Percentiles rank a stretch among this genome's conserved stretches.
Evolutionary conservation across 2,113 vertebrate species (phyloP).

Genomic region (Spea multiplicata): DNA sequence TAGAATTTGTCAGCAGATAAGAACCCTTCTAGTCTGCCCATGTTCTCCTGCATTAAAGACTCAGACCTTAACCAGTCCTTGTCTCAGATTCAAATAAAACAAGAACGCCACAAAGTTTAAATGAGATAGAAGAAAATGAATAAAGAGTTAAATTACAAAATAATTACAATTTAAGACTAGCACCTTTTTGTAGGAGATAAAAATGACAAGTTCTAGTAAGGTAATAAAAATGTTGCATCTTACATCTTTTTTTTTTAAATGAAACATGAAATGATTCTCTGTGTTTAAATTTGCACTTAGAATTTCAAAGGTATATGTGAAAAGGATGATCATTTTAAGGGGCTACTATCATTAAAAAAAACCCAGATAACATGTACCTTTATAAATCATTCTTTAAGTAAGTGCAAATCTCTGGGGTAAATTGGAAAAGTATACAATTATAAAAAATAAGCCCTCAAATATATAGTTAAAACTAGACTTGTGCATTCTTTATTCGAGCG

Average conservation of each 20-base stretch:
- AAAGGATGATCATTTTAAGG: background rate
- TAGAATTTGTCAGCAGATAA: no score
- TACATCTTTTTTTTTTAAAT: background rate
- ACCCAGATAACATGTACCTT: background rate
- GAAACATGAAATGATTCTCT: constrained; percentile 19
- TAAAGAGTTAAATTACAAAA: background rate
- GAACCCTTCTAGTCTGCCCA: no score
- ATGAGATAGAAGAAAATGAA: background rate
- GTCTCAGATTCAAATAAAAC: no score
- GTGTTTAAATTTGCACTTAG: constrained; percentile 9
- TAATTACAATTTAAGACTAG: constrained; percentile 1
- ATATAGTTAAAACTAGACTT: no score
- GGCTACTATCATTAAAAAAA: background rate
- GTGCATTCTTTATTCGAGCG: no score
- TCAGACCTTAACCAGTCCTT: no score
- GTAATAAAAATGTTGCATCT: constrained; percentile 4
- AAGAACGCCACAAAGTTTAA: background rate
- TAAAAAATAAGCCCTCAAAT: no score
- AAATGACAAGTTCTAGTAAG: background rate
- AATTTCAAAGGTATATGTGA: constrained; percentile 8
- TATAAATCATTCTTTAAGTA: background rate
- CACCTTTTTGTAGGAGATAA: background rate
- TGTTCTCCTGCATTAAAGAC: no score
- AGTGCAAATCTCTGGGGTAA: no score
- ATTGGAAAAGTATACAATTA: no score